Base-by-base conservation (phyloP, 2,888 invertebrate genomes). In the Troides helena region DNA sequence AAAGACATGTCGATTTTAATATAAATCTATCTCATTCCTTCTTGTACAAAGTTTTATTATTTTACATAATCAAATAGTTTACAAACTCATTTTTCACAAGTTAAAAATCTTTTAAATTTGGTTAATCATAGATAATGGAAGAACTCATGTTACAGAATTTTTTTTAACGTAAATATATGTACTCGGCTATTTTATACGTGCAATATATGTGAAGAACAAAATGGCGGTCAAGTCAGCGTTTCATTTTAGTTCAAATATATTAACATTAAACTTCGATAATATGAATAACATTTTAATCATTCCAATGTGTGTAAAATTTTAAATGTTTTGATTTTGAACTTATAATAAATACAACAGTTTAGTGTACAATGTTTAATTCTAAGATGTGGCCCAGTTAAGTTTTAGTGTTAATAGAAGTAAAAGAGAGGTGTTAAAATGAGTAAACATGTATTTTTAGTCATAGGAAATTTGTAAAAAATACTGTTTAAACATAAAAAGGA, bases 401-500 rank as follows among this genome's bases (percentile, higher is more conserved):
- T 50, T 64, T 65, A 71, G 68, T 71, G 71, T 71, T 71, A 65
- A 71, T 71, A 71, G 65, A 36, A 53, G 53, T 63, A 59, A 67
- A 73, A 76, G 71, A 69, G 73, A 75, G 76, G 72, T 74, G 75
- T 70, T 64, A 21, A 30, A 65, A 65, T 64, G 62, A 46, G 36
- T 43, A 53, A 62, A 66, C 57, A 65, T 72, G 62, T 69, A 69
- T 53, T 66, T 62, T 62, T 71, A 69, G 67, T 36, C 57, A 50
- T 77, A 81, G 79, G 70, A 61, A 73, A 73, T 77, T 77, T 88
- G 87, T 87, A 87, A 78, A 85, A 80, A 84, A 74, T 73, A 74
- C 71, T 78, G 78, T 80, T 79, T 81, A 80, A 82, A 79, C 77
- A 78, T 77, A 81, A 82, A 81, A 77, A 85, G 83, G 83, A 85